These are phyloP conservation scores for Tholera decimalis DNA, from an alignment of 2,888 invertebrate species.

Conservation along the genomic window DNA sequence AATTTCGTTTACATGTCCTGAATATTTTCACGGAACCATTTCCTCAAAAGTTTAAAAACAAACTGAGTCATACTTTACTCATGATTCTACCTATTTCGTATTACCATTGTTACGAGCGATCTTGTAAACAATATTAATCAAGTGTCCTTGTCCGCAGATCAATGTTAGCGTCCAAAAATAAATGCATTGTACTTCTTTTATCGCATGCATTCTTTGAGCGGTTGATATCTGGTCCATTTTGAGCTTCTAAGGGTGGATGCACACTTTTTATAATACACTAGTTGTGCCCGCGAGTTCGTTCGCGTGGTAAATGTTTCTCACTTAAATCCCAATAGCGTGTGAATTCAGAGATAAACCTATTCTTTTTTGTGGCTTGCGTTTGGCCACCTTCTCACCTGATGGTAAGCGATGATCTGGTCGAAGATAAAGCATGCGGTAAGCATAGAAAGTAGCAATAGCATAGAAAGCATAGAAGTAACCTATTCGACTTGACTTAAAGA, in stretches of 20 bases:
- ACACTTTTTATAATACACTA: not conserved
- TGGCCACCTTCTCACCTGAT: too few species aligned
- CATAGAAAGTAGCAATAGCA: too few species aligned
- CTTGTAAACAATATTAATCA: constrained; percentile 48
- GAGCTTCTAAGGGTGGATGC: not conserved
- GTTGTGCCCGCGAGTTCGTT: too few species aligned
- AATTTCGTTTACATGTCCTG: constrained; percentile 3
- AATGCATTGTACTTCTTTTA: constrained; percentile 10
- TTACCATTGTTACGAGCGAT: constrained; percentile 6
- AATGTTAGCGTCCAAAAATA: constrained; percentile 23
- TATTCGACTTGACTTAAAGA: too few species aligned
- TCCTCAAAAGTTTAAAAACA: constrained; percentile 19
- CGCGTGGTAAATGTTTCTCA: too few species aligned
- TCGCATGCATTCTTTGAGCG: constrained; percentile 12
- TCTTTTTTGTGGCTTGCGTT: too few species aligned
- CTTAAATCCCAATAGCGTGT: too few species aligned
- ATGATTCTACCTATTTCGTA: not conserved
- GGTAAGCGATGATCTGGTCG: too few species aligned
- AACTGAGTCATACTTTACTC: constrained; percentile 20
- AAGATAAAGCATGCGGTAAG: too few species aligned
- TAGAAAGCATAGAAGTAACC: too few species aligned
- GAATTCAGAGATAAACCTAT: too few species aligned
- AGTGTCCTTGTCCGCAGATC: constrained; percentile 18
- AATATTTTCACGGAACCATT: constrained; percentile 9
- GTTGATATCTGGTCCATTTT: constrained; percentile 20